These are phyloP conservation scores for Petaurus breviceps DNA, from an alignment of 2,113 vertebrate species.

Conservation along the genomic window DNA sequence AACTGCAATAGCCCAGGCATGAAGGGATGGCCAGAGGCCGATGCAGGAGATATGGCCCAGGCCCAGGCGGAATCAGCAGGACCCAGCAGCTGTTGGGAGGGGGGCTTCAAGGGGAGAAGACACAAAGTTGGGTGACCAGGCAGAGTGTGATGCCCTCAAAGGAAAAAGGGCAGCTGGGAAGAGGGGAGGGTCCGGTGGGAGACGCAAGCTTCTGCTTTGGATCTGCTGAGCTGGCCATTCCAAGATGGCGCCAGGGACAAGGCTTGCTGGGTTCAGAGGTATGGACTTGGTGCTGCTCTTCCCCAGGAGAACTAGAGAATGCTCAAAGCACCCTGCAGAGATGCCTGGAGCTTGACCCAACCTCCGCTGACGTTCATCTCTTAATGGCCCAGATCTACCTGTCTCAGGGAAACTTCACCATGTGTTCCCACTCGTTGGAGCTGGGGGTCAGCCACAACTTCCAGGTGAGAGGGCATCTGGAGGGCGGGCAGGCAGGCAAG, in stretches of 20 bases:
- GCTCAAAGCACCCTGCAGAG: conserved; percentile 82
- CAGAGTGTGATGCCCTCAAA: neutral
- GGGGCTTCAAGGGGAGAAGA: neutral
- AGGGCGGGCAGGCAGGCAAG: neutral
- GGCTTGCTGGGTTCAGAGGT: neutral
- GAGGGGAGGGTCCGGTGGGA: too few species aligned
- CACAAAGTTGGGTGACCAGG: rapidly evolving
- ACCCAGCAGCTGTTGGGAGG: too few species aligned
- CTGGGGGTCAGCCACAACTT: conserved; percentile 86
- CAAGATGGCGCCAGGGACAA: neutral
- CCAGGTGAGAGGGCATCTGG: conserved; percentile 76
- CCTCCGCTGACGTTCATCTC: conserved; percentile 80
- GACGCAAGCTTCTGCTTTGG: neutral
- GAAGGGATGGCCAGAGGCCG: neutral
- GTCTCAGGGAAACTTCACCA: conserved; percentile 79
- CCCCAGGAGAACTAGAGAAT: conserved; percentile 82
- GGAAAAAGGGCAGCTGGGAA: neutral
- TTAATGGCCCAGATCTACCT: conserved; percentile 85
- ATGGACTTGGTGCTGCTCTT: neutral
- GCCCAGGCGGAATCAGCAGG: too few species aligned
- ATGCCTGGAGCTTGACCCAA: conserved; percentile 83
- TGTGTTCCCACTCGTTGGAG: conserved; percentile 84
- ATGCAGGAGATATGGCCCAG: too few species aligned
- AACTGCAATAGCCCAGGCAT: neutral
- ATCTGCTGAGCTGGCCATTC: neutral